phyloP scores from a whole-genome alignment of 2,797 vertebrate genomes.

The Austrolebias charrua region DNA sequence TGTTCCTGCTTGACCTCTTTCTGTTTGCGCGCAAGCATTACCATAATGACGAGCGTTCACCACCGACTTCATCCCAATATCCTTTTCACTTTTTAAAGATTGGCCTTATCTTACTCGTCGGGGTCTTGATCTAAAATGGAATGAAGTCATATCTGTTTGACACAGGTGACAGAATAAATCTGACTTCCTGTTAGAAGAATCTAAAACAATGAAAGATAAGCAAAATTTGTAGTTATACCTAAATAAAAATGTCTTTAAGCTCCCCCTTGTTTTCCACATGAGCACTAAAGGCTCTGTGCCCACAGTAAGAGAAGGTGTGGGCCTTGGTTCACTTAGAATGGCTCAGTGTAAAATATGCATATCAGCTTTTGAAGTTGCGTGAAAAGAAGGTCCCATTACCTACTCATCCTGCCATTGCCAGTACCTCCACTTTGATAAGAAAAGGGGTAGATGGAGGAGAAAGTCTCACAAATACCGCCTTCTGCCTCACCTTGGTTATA shows the following conservation, averaged over 20 bases:
- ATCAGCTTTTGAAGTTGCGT: constrained; percentile 61
- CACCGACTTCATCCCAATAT: constrained; percentile 19
- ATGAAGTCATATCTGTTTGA: constrained; percentile 19
- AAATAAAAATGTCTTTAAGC: background rate
- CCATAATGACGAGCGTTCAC: constrained; percentile 10
- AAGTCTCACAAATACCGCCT: background rate
- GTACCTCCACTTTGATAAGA: constrained; percentile 68
- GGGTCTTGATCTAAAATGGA: constrained; percentile 19
- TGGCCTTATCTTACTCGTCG: constrained; percentile 16
- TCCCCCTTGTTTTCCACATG: constrained; percentile 7
- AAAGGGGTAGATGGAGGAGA: constrained; percentile 37
- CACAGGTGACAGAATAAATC: constrained; percentile 10
- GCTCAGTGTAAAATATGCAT: constrained; percentile 57
- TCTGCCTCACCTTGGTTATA: constrained; percentile 19
- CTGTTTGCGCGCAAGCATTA: constrained; percentile 1
- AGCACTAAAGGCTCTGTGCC: constrained; percentile 13
- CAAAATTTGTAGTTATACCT: constrained; percentile 19
- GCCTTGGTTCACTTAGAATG: constrained; percentile 15
- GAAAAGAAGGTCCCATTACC: constrained; percentile 67
- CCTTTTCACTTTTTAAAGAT: constrained; percentile 17
- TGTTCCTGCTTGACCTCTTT: background rate
- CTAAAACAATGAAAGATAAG: constrained; percentile 26
- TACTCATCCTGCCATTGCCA: constrained; percentile 34
- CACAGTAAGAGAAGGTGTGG: constrained; percentile 8
- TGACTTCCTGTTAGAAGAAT: constrained; percentile 29